Conservation (phyloP, 2,888 invertebrate species). For the Serripes groenlandicus region DNA sequence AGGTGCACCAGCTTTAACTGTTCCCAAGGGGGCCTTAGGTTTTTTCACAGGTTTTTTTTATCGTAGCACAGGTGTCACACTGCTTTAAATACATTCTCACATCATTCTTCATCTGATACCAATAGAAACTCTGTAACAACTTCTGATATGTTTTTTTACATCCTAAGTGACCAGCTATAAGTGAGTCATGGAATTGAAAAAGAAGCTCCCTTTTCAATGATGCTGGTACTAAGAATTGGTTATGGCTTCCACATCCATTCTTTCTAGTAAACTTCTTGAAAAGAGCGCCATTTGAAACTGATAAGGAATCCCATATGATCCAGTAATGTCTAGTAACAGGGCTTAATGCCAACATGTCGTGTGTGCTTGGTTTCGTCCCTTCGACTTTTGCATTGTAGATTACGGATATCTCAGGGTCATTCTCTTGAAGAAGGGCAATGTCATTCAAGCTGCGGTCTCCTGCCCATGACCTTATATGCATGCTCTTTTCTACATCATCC, state of each 20-base stretch:
- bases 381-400: not conserved
- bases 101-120: slow-evolving; percentile 31
- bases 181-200: slow-evolving; percentile 28
- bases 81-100: slow-evolving; percentile 1
- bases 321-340: slow-evolving; percentile 36
- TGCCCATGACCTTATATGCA: not conserved
- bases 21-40: slow-evolving; percentile 31
- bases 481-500: not conserved
- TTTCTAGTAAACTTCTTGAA: slow-evolving; percentile 18
- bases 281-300: slow-evolving; percentile 4
- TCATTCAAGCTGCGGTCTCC: not conserved
- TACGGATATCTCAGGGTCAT: not conserved
- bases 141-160: slow-evolving; percentile 32
- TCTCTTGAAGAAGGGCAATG: not conserved
- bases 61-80: slow-evolving; percentile 39
- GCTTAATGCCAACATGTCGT: slow-evolving; percentile 1
- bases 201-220: slow-evolving; percentile 17
- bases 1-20: slow-evolving; percentile 93
- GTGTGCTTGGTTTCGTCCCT: not conserved
- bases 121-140: slow-evolving; percentile 34
- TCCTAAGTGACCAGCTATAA: slow-evolving; percentile 38
- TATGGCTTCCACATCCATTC: slow-evolving; percentile 5
- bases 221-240: slow-evolving; percentile 17
- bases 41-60: slow-evolving; percentile 31
- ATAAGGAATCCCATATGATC: slow-evolving; percentile 26